Evolutionary conservation across 2,113 vertebrate species (phyloP).

Genomic region (Calypte anna): DNA sequence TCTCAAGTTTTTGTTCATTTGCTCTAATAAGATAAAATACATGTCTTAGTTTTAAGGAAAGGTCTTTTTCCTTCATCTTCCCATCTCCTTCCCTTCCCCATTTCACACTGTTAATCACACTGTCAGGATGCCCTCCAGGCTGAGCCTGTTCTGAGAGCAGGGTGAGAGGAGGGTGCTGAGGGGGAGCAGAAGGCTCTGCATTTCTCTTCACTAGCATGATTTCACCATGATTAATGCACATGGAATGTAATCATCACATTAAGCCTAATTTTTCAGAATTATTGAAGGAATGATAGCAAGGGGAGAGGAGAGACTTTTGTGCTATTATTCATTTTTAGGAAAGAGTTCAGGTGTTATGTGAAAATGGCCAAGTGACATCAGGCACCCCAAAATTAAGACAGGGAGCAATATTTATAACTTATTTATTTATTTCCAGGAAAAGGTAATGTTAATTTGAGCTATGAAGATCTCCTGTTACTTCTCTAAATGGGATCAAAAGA

Average conservation of each 20-base stretch:
- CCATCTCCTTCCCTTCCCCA: background rate
- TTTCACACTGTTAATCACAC: conserved; percentile 39
- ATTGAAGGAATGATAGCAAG: background rate
- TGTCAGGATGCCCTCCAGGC: conserved; percentile 45
- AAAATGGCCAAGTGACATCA: background rate
- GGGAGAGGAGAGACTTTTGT: background rate
- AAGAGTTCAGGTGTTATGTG: background rate
- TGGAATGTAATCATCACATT: conserved; percentile 23
- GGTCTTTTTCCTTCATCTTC: conserved; percentile 14
- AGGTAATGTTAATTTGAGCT: background rate
- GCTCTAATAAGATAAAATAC: background rate
- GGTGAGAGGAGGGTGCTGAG: conserved; percentile 40
- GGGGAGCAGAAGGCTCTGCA: conserved; percentile 27
- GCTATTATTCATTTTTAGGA: background rate
- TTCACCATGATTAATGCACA: conserved; percentile 35
- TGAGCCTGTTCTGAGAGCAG: conserved; percentile 38
- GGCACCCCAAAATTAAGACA: background rate
- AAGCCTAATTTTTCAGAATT: conserved; percentile 12
- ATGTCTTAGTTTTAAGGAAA: background rate
- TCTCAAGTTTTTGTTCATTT: background rate
- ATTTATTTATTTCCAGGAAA: background rate
- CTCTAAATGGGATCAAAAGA: background rate
- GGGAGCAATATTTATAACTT: background rate
- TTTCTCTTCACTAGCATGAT: conserved; percentile 8
- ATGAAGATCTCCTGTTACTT: background rate